Base-by-base conservation (phyloP, 2,797 vertebrate genomes). In the Scleropages formosus region DNA sequence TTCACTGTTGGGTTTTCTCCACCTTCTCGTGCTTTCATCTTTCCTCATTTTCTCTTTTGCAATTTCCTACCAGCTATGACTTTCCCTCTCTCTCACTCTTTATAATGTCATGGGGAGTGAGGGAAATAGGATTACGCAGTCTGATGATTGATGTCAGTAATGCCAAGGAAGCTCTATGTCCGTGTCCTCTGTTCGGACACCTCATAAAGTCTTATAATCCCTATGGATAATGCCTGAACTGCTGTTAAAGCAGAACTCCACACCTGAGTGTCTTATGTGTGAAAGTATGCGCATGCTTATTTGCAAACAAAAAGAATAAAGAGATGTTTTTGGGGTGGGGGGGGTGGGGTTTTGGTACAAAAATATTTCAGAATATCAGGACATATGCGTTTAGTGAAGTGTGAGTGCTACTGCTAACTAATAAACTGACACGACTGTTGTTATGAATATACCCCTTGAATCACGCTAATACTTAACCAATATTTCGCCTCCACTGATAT, bases 151-250 rank as follows among this genome's bases (percentile, higher is more conserved):
- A 56, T 51, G 67, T 39, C 46, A 56, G 46, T 73, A 51, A 63
- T 60, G 56, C 13, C 31, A 18, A 70, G 27, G 60, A 70, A 74
- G 56, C 56, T 56, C 68, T 27, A 16, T 63, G 27, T 75, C 31
- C 7, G 47, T 84, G 82, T 80, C 82, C 84, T 86, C 84, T 86
- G 79, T 86, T 84, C 79, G 84, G 80, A 83, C 84, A 84, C 85
- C 85, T 80, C 76, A 84, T 86, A 86, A 89, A 92, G 91, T 88
- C 87, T 85, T 83, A 89, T 93, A 91, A 93, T 91, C 91, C 88
- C 68, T 76, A 75, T 78, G 27, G 80, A 85, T 92, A 91, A 91
- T 91, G 88, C 86, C 67, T 81, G 77, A 83, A 88, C 74, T 90
- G 90, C 88, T 89, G 84, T 81, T 84, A 81, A 81, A 84, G 89